Evolutionary conservation across 2,888 invertebrate genomes (phyloP).

Genomic region (Ochropleura plecta): DNA sequence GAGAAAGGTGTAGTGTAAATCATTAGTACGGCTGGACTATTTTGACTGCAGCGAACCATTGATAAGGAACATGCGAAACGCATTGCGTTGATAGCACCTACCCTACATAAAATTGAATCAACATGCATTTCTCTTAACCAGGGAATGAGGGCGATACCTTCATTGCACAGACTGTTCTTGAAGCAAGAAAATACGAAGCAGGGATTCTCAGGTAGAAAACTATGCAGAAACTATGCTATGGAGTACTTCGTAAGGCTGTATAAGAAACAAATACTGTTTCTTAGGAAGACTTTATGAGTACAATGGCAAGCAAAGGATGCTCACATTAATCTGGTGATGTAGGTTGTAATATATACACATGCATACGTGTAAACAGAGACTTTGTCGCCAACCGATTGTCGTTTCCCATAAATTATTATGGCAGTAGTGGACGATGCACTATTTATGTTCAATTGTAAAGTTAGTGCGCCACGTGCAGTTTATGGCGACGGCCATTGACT

Average conservation of each 20-base stretch:
- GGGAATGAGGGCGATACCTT: background rate
- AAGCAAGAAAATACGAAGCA: background rate
- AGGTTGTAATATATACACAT: too few relatives aligned
- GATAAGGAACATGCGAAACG: background rate
- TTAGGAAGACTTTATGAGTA: background rate
- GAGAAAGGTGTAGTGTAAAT: background rate
- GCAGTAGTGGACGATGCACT: slow-evolving; percentile 14
- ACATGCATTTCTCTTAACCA: background rate
- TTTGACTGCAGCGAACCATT: background rate
- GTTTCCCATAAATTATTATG: slow-evolving; percentile 11
- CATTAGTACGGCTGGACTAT: background rate
- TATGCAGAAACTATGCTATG: too few relatives aligned
- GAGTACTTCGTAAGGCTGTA: background rate
- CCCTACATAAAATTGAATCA: background rate
- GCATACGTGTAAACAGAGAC: background rate
- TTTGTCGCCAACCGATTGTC: background rate
- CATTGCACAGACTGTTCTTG: background rate
- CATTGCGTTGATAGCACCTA: background rate
- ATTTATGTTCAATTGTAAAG: slow-evolving; percentile 35
- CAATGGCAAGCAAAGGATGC: background rate
- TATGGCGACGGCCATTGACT: slow-evolving; percentile 46
- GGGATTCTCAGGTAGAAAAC: background rate
- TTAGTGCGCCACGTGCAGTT: slow-evolving; percentile 46
- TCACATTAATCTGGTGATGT: background rate
- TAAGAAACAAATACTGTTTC: background rate